Conservation (phyloP, 2,113 vertebrate species). For the Saiga tatarica region DNA sequence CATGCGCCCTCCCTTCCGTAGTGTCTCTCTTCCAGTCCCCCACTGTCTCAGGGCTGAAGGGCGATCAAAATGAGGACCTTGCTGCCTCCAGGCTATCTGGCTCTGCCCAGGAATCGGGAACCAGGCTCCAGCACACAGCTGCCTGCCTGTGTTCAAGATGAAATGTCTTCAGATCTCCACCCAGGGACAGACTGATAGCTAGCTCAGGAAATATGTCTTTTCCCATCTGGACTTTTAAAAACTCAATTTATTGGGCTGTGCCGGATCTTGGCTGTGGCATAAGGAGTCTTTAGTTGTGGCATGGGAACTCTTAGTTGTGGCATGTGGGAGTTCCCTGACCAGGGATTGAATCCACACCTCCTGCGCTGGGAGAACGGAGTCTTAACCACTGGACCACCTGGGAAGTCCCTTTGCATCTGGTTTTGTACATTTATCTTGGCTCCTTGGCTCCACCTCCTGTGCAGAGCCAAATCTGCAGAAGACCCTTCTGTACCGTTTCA, state of each 20-base stretch:
- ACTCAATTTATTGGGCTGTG: neutral
- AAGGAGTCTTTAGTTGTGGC: neutral
- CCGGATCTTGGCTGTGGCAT: neutral
- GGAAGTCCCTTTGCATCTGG: neutral
- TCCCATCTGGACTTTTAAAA: neutral
- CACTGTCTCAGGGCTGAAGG: neutral
- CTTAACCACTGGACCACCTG: neutral
- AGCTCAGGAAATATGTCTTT: neutral
- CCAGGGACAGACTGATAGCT: neutral
- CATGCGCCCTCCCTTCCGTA: fast-evolving
- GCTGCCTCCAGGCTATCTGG: fast-evolving
- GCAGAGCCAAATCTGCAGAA: neutral
- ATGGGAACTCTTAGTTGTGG: neutral
- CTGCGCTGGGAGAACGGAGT: neutral
- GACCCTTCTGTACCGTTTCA: too few species aligned
- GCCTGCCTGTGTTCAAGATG: neutral
- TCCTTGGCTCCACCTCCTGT: neutral
- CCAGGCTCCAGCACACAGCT: too few species aligned
- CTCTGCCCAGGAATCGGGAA: neutral
- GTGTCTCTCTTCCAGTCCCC: neutral
- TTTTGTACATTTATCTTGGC: neutral
- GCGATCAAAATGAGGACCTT: neutral
- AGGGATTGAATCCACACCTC: neutral
- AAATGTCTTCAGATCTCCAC: neutral
- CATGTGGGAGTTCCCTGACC: neutral